Percentiles rank a stretch among this genome's conserved stretches.
phyloP scores from a whole-genome alignment of 2,888 invertebrate genomes.

The Eristalis intricaria region DNA sequence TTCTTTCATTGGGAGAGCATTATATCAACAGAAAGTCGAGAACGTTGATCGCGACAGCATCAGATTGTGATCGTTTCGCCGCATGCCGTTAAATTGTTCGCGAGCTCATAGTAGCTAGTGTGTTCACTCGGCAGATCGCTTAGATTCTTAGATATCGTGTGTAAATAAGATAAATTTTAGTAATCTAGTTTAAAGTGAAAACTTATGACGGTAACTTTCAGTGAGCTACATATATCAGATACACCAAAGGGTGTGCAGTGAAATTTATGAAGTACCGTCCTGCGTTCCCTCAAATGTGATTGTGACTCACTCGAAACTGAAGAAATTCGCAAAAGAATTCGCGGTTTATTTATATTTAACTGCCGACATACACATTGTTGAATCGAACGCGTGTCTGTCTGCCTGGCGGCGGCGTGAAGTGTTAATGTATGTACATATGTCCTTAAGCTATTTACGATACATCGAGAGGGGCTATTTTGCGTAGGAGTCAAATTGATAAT shows the following conservation, averaged over 20 bases:
- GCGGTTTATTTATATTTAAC: slow-evolving; percentile 63
- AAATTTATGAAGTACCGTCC: slow-evolving; percentile 33
- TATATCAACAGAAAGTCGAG: slow-evolving; percentile 65
- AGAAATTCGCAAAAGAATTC: slow-evolving; percentile 64
- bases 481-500: slow-evolving; percentile 59
- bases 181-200: slow-evolving; percentile 40
- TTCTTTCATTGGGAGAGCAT: slow-evolving; percentile 57
- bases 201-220: slow-evolving; percentile 26
- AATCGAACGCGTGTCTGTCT: slow-evolving; percentile 61
- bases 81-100: slow-evolving; percentile 21
- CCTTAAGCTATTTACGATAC: slow-evolving; percentile 52
- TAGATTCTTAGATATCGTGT: slow-evolving; percentile 19
- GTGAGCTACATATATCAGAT: slow-evolving; percentile 10
- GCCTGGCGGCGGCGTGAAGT: slow-evolving; percentile 43
- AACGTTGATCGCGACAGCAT: slow-evolving; percentile 67
- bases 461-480: slow-evolving; percentile 32
- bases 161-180: slow-evolving; percentile 35
- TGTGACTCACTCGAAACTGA: slow-evolving; percentile 46
- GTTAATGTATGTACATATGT: slow-evolving; percentile 42
- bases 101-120: slow-evolving; percentile 35
- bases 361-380: slow-evolving; percentile 35
- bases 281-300: slow-evolving; percentile 16
- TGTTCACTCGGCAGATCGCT: not conserved
- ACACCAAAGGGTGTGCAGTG: slow-evolving; percentile 12
- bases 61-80: slow-evolving; percentile 20